phyloP scores from a whole-genome alignment of 2,888 invertebrate species.

The Chrysodeixis includens region DNA sequence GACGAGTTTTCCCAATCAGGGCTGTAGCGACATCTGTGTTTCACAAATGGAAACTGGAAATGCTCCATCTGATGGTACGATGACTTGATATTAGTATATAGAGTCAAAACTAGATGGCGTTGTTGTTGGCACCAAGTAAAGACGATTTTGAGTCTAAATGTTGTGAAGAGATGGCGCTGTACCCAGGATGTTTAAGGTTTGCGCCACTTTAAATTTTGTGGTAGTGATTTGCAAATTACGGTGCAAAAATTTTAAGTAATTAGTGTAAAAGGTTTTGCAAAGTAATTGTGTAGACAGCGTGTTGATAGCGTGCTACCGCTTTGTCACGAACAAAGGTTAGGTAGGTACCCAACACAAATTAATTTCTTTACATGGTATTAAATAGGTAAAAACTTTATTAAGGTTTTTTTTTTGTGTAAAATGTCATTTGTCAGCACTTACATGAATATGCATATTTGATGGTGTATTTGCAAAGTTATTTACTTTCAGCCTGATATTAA shows the following conservation, averaged over 20 bases:
- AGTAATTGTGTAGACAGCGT: slow-evolving; percentile 1
- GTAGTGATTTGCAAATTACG: neutral
- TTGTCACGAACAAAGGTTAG: neutral
- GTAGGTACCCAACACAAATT: too few species aligned
- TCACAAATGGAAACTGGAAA: neutral
- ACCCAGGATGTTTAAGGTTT: neutral
- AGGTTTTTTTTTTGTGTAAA: too few species aligned
- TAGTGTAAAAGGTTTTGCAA: neutral
- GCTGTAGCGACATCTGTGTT: slow-evolving; percentile 31
- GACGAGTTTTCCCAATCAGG: neutral
- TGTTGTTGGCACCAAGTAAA: neutral
- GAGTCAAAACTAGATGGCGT: slow-evolving; percentile 31
- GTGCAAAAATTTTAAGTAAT: slow-evolving; percentile 1
- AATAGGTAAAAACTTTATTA: too few species aligned
- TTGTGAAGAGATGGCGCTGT: slow-evolving; percentile 34
- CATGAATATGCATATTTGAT: too few species aligned
- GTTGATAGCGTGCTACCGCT: neutral
- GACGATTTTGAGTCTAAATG: neutral
- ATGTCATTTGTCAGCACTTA: too few species aligned
- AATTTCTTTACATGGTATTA: too few species aligned
- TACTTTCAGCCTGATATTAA: too few species aligned
- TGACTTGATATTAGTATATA: neutral
- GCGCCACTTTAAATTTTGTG: neutral
- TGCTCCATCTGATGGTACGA: neutral
- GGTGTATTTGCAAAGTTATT: too few species aligned